A percentile compares a stretch with the other conserved stretches of the same genome.
Evolutionary conservation across 2,888 invertebrate species (phyloP).

Genomic region (Trichacis sp.): DNA sequence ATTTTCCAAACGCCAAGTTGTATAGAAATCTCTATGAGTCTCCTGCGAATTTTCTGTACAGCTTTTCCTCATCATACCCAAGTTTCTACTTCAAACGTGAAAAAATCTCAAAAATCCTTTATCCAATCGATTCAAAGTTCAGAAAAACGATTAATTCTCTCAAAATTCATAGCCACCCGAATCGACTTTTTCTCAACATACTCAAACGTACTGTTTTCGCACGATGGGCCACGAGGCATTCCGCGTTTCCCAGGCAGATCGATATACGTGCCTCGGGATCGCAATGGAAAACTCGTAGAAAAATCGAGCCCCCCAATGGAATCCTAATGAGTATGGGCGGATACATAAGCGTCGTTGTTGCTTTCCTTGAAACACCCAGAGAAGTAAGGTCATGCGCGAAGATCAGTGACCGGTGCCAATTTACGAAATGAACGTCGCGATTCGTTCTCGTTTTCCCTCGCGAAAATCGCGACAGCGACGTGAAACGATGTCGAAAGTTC

Average conservation of each 20-base stretch:
- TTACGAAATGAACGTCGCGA: conserved; percentile 28
- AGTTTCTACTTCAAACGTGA: too few relatives aligned
- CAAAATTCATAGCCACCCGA: too few relatives aligned
- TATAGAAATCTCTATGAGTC: too few relatives aligned
- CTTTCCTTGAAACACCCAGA: conserved; percentile 22
- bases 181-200: neutral
- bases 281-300: conserved; percentile 38
- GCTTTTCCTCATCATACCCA: too few relatives aligned
- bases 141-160: too few relatives aligned
- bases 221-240: conserved; percentile 21
- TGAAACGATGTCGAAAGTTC: too few relatives aligned
- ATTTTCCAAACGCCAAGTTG: too few relatives aligned
- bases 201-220: conserved; percentile 7
- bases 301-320: conserved; percentile 40
- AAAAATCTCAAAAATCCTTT: too few relatives aligned
- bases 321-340: conserved; percentile 37
- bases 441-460: conserved; percentile 14
- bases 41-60: too few relatives aligned
- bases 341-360: conserved; percentile 29
- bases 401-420: conserved; percentile 38
- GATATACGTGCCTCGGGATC: conserved; percentile 40
- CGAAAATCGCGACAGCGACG: too few relatives aligned
- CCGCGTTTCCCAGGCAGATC: conserved; percentile 34
- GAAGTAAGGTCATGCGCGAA: conserved; percentile 29
- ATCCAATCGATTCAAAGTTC: too few relatives aligned